A percentile compares a stretch with the other conserved stretches of the same genome.
These are phyloP conservation scores for Forbesichthys agassizii DNA, from an alignment of 2,113 vertebrate genomes.

Conservation along the genomic window DNA sequence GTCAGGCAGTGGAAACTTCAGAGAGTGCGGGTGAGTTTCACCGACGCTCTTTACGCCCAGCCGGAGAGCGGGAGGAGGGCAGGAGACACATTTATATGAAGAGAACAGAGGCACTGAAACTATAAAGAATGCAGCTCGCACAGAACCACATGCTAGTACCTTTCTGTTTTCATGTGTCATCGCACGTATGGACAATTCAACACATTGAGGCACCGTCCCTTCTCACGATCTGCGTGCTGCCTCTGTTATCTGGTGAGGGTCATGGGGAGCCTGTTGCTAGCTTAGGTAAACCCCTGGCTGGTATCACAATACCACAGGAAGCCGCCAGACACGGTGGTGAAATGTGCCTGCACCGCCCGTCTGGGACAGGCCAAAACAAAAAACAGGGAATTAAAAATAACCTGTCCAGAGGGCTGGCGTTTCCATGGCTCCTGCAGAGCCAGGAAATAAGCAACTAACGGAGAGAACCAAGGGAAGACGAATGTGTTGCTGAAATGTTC, in stretches of 20 bases:
- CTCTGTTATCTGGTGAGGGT: conserved; percentile 26
- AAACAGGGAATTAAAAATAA: conserved; percentile 63
- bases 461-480: conserved; percentile 17
- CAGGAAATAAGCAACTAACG: conserved; percentile 52
- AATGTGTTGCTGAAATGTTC: conserved; percentile 2
- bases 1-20: conserved; percentile 70
- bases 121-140: not conserved
- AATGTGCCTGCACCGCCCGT: conserved; percentile 60
- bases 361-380: conserved; percentile 66
- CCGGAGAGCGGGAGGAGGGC: conserved; percentile 8
- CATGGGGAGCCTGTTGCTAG: conserved; percentile 33
- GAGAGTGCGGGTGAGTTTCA: conserved; percentile 58
- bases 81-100: conserved; percentile 29
- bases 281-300: conserved; percentile 40
- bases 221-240: not conserved
- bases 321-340: conserved; percentile 56
- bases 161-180: conserved; percentile 26
- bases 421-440: conserved; percentile 43
- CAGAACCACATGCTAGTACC: conserved; percentile 18
- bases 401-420: conserved; percentile 12
- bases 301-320: conserved; percentile 65
- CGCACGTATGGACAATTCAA: conserved; percentile 19
- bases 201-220: not conserved
- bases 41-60: conserved; percentile 44
- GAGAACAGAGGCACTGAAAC: conserved; percentile 29